phyloP scores from a whole-genome alignment of 53 echinoderm and acorn worm species.

The Holothuria scabra region DNA sequence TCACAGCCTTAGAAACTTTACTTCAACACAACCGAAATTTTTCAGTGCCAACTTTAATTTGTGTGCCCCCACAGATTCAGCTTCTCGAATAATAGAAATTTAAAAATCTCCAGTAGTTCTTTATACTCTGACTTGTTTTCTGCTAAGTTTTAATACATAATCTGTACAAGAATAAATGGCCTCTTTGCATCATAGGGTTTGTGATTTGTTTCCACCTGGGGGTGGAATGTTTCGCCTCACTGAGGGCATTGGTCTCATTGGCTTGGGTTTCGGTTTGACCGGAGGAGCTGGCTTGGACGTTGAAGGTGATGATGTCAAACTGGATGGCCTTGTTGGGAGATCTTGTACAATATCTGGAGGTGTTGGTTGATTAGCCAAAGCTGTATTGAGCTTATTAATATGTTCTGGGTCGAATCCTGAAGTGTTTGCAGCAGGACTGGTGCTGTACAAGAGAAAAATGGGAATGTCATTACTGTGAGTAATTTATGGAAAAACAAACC shows the following conservation, averaged over 20 bases:
- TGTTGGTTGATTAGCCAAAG: constrained; percentile 6
- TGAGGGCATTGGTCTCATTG: constrained; percentile 55
- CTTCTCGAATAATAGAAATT: too few relatives aligned
- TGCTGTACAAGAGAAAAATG: not conserved
- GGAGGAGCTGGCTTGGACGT: constrained; percentile 13
- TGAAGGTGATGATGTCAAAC: not conserved
- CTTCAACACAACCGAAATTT: too few relatives aligned
- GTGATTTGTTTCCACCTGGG: constrained; percentile 28
- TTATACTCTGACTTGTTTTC: too few relatives aligned
- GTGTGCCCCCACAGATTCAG: too few relatives aligned
- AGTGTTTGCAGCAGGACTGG: constrained; percentile 17
- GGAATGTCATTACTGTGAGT: not conserved
- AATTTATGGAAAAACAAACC: too few relatives aligned
- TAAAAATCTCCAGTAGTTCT: too few relatives aligned
- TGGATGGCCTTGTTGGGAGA: constrained; percentile 9
- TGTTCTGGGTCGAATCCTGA: constrained; percentile 15
- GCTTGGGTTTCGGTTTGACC: constrained; percentile 54
- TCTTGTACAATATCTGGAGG: constrained; percentile 41
- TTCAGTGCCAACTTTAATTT: too few relatives aligned
- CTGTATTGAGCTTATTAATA: not conserved
- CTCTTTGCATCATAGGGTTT: constrained; percentile 38
- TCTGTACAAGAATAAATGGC: too few relatives aligned
- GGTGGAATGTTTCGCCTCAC: constrained; percentile 38
- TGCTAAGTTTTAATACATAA: too few relatives aligned
- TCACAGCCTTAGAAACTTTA: too few relatives aligned